Evolutionary conservation across 2,888 invertebrate genomes (phyloP).

Genomic region (Eupithecia insigniata): DNA sequence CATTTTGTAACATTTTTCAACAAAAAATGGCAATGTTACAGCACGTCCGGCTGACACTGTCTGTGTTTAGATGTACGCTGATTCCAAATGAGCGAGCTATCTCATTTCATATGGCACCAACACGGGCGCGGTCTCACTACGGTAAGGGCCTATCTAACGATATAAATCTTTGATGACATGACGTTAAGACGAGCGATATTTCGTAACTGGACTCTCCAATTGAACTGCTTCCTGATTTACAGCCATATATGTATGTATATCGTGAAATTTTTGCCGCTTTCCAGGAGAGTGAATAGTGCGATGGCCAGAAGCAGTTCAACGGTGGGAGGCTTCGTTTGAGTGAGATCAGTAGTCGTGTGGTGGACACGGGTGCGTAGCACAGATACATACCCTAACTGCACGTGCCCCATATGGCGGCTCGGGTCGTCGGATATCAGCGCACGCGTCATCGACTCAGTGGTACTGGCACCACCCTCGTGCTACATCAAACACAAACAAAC

Average conservation of each 20-base stretch:
- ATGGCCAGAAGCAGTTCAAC: slow-evolving; percentile 34
- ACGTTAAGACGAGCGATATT: slow-evolving; percentile 47
- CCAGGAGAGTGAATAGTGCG: slow-evolving; percentile 11
- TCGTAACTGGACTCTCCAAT: slow-evolving; percentile 38
- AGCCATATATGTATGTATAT: neutral
- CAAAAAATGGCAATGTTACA: too few species aligned
- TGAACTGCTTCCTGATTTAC: slow-evolving; percentile 43
- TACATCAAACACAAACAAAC: slow-evolving; percentile 87
- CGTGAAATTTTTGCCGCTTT: neutral
- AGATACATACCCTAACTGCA: slow-evolving; percentile 97
- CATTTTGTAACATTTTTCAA: too few species aligned
- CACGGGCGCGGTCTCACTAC: too few species aligned
- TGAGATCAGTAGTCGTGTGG: slow-evolving; percentile 57
- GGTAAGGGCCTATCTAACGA: too few species aligned
- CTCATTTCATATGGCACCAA: too few species aligned
- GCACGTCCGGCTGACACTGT: too few species aligned
- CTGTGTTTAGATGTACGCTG: too few species aligned
- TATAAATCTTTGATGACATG: too few species aligned
- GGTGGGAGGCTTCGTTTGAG: slow-evolving; percentile 38
- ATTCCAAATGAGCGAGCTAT: too few species aligned
- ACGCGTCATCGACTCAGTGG: slow-evolving; percentile 97
- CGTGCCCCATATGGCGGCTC: slow-evolving; percentile 95
- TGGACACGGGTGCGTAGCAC: slow-evolving; percentile 64
- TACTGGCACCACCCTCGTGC: slow-evolving; percentile 96
- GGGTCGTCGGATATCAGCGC: slow-evolving; percentile 97